Evolutionary conservation across 2,113 vertebrate species (phyloP), one percentile per base, ranked within the genome.

Genomic region (Cebus imitator): DNA sequence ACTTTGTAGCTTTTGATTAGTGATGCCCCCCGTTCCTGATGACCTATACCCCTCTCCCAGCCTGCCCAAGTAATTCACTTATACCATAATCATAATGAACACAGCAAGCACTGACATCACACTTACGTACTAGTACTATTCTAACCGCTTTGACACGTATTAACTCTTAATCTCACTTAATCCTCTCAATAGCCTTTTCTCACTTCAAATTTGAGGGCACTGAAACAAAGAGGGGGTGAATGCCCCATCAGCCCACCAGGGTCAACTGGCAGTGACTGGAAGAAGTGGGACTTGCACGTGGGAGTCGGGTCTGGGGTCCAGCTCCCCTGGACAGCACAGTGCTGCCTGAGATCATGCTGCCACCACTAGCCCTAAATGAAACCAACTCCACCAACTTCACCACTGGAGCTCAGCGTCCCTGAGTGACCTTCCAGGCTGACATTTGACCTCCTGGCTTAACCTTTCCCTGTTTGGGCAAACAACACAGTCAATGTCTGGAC

Each of bases 91-190:
- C 4, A 40, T 3, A 1, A 35, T 16, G 8, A 84, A 30, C 32
- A 23, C 0, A 57, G 27, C 20, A 18, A 84, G 57, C 9, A 0
- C 13, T 1, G 21, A 23, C 2, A 14, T 20, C n/a, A 18, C 12
- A 11, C 37, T 4, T 4, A 0, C 0, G 20, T 1, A 10, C 52
- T 4, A 12, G 37, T 0, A 5, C 58, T 48, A 12, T 5, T 58
- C 48, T 48, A 14, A 55, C 18, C 8, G 20, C 52, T 40, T 25
- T 12, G 3, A 32, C 13, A 2, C 2, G 0, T 5, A 5, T 4
- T 16, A 52, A 58, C 18, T 91, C 17, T 6, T 0, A 5, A 58
- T 16, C 14, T 72, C 2, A n/a, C 2, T 30, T 3, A 11, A 37
- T 45, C n/a, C 61, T 16, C 84, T 40, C 75, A 6, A 27, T 3